Conservation (phyloP, 1,140 invertebrate genomes). For the Ylistrum balloti region DNA sequence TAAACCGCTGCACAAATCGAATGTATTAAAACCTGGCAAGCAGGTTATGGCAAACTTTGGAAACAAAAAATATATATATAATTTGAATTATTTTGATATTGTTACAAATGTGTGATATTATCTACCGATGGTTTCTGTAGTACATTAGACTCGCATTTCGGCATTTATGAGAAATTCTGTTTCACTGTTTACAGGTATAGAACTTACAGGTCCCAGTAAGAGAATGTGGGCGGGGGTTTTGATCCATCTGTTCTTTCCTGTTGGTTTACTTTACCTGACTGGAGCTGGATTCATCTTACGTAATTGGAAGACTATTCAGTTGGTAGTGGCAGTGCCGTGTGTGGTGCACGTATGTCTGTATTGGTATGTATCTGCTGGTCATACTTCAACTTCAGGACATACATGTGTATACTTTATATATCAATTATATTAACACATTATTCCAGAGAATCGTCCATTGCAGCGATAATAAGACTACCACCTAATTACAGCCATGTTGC, state of each 20-base stretch:
- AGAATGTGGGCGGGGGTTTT: slow-evolving; percentile 88
- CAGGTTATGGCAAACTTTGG: no score
- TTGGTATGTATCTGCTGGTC: slow-evolving; percentile 68
- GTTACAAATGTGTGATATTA: no score
- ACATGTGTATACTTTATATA: not conserved
- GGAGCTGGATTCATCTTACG: slow-evolving; percentile 86
- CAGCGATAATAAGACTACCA: not conserved
- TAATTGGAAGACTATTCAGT: slow-evolving; percentile 89
- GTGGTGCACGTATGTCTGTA: slow-evolving; percentile 86
- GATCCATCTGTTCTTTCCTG: slow-evolving; percentile 88
- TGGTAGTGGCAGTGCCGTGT: slow-evolving; percentile 89
- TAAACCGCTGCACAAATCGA: no score
- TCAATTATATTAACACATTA: not conserved
- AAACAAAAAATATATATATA: no score
- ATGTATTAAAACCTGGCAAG: no score
- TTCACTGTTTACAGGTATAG: slow-evolving; percentile 68
- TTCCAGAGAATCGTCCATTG: not conserved
- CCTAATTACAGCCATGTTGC: no score
- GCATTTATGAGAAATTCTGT: no score
- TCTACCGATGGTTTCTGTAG: no score
- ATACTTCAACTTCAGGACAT: not conserved
- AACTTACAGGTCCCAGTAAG: slow-evolving; percentile 82
- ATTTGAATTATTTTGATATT: no score
- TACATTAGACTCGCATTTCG: no score
- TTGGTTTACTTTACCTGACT: slow-evolving; percentile 87